phyloP scores from a whole-genome alignment of 2,113 vertebrate genomes.

The Oncorhynchus tshawytscha region DNA sequence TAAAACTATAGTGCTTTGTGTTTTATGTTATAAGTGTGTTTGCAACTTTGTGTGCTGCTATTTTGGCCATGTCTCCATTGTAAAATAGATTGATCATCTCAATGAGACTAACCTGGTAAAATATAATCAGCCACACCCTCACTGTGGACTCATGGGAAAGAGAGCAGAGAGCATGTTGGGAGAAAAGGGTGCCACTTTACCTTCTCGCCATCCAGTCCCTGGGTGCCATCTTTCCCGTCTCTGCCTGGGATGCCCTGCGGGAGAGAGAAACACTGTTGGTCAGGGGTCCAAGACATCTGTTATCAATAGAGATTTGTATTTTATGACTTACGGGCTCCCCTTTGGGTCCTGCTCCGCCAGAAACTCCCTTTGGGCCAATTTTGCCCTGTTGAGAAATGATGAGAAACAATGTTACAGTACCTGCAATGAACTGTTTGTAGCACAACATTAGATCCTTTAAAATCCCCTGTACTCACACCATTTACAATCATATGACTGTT shows the following conservation, averaged over 20 bases:
- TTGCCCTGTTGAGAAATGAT: slow-evolving; percentile 81
- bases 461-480: no score
- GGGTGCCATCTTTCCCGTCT: slow-evolving; percentile 87
- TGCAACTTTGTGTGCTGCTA: no score
- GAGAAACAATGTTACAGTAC: slow-evolving; percentile 22
- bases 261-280: slow-evolving; percentile 10
- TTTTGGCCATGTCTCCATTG: no score
- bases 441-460: not conserved
- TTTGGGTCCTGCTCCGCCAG: slow-evolving; percentile 80
- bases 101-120: no score
- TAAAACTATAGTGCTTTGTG: no score
- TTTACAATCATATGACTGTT: no score
- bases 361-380: slow-evolving; percentile 85
- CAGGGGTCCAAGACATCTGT: not conserved
- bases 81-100: no score
- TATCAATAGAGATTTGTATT: not conserved
- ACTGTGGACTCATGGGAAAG: not conserved
- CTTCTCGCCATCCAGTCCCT: slow-evolving; percentile 91
- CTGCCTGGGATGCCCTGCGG: slow-evolving; percentile 90
- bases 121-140: not conserved
- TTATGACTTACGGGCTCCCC: slow-evolving; percentile 88
- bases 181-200: slow-evolving; percentile 58
- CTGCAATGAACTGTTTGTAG: not conserved
- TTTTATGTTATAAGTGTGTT: no score
- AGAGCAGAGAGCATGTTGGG: not conserved